phyloP scores from a whole-genome alignment of 1,140 invertebrate species.

The Meloidogyne exigua region DNA sequence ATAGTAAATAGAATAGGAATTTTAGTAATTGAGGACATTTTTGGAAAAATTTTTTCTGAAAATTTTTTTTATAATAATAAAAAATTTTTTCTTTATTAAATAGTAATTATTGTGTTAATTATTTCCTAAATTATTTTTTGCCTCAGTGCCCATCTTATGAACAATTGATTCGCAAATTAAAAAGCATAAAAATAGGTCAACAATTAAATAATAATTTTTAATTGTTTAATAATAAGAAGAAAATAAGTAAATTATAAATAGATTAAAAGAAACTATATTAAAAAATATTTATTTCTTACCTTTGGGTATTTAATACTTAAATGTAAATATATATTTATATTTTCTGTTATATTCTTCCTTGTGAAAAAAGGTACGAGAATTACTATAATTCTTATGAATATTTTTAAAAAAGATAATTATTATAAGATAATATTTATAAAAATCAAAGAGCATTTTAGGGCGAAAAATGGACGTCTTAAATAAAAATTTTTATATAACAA shows the following conservation, averaged over 20 bases:
- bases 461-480: background rate
- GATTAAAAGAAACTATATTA: background rate
- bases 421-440: background rate
- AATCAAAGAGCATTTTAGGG: background rate
- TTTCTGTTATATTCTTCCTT: too few relatives aligned
- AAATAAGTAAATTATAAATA: background rate
- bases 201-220: background rate
- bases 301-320: too few relatives aligned
- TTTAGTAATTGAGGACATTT: background rate
- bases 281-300: too few relatives aligned
- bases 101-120: background rate
- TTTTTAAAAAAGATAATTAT: background rate
- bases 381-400: too few relatives aligned
- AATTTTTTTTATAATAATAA: background rate
- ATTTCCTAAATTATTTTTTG: too few relatives aligned
- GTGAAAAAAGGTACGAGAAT: too few relatives aligned
- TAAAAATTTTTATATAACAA: background rate
- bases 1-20: background rate
- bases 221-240: background rate
- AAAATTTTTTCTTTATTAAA: background rate
- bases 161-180: background rate
- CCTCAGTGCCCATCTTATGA: background rate
- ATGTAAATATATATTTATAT: too few relatives aligned
- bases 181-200: background rate
- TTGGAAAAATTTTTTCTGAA: background rate